Evolutionary conservation across 2,797 vertebrate genomes (phyloP).

Genomic region (Sorex maritimensis): DNA sequence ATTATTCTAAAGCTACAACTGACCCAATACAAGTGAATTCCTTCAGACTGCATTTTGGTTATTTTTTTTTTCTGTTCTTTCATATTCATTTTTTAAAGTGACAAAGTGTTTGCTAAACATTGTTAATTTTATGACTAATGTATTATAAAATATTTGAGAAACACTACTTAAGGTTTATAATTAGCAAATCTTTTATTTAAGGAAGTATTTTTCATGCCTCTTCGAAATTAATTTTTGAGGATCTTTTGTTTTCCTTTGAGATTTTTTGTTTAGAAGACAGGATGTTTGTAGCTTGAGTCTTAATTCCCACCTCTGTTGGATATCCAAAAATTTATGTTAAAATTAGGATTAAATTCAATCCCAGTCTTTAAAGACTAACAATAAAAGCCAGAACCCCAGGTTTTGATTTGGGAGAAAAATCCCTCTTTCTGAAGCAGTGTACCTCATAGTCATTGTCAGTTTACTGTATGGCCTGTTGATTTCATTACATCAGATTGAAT

Average conservation of each 20-base stretch:
- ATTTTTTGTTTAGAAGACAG: conserved; percentile 47
- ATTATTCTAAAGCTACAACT: conserved; percentile 16
- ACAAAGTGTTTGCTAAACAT: conserved; percentile 42
- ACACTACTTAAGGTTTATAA: conserved; percentile 23
- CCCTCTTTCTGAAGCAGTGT: conserved; percentile 19
- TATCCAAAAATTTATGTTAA: conserved; percentile 64
- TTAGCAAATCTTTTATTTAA: conserved; percentile 59
- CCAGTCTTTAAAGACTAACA: conserved; percentile 5
- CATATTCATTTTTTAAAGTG: conserved; percentile 29
- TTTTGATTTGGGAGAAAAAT: conserved; percentile 32
- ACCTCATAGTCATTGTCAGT: neutral
- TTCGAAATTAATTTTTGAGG: conserved; percentile 51
- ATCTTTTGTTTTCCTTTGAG: conserved; percentile 60
- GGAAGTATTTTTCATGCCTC: conserved; percentile 44
- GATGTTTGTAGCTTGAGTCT: conserved; percentile 27
- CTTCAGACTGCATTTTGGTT: conserved; percentile 42
- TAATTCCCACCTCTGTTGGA: conserved; percentile 18
- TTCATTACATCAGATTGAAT: conserved; percentile 11
- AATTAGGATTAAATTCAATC: conserved; percentile 59
- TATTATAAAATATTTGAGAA: conserved; percentile 57
- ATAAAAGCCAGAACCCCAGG: conserved; percentile 55
- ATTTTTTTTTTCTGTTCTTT: conserved; percentile 61
- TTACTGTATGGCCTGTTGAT: neutral
- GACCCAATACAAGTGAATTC: conserved; percentile 48
- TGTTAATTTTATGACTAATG: conserved; percentile 34